Evolutionary conservation across 2,797 vertebrate species (phyloP).

Genomic region (Acanthurus tractus): DNA sequence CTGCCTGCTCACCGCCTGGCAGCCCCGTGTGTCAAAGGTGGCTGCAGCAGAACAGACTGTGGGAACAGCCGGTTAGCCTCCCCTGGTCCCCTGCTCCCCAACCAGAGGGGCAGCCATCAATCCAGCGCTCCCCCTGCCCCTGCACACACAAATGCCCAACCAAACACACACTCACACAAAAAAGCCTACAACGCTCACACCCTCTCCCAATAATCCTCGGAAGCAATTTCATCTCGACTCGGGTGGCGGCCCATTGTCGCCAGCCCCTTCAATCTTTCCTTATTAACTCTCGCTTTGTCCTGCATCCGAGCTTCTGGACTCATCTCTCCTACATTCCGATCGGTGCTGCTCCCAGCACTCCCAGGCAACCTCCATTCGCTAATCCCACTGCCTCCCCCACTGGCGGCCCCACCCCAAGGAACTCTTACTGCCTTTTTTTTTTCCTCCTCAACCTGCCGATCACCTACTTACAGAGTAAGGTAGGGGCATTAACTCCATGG

Average conservation of each 20-base stretch:
- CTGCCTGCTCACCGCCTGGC: constrained; percentile 87
- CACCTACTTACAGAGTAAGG: constrained; percentile 97
- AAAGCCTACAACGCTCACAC: constrained; percentile 84
- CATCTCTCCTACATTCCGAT: constrained; percentile 97
- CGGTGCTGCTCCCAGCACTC: constrained; percentile 89
- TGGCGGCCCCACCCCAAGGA: constrained; percentile 86
- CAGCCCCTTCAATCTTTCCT: constrained; percentile 92
- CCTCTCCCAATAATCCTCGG: constrained; percentile 94
- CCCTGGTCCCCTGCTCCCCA: constrained; percentile 85
- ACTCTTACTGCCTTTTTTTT: constrained; percentile 86
- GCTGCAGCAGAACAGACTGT: constrained; percentile 88
- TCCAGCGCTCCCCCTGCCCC: constrained; percentile 81
- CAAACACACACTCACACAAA: constrained; percentile 78
- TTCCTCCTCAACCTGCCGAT: constrained; percentile 92
- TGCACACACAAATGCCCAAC: constrained; percentile 76
- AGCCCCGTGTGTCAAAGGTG: constrained; percentile 90
- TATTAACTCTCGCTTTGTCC: constrained; percentile 95
- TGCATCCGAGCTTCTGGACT: constrained; percentile 90
- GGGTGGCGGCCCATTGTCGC: constrained; percentile 92
- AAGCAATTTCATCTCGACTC: constrained; percentile 92
- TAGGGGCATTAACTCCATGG: constrained; percentile 90
- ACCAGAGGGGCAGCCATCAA: constrained; percentile 89
- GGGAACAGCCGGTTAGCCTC: constrained; percentile 91
- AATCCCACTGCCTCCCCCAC: constrained; percentile 85
- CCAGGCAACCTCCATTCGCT: constrained; percentile 93